Evolutionary conservation across 2,888 invertebrate genomes (phyloP).

Genomic region (Ennomos erosarius): DNA sequence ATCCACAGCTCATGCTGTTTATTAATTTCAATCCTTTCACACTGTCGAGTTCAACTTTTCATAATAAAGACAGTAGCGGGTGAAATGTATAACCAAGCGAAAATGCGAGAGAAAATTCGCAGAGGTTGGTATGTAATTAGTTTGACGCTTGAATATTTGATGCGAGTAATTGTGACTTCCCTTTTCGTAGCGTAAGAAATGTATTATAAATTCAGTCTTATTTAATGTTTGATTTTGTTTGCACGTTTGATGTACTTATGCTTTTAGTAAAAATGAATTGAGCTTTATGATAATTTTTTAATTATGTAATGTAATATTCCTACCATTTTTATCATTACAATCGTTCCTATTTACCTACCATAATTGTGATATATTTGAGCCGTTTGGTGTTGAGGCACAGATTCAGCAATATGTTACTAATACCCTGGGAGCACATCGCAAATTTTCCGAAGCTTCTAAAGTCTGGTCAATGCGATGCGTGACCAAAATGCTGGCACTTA

Average conservation of each 20-base stretch:
- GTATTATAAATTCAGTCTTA: slow-evolving; percentile 8
- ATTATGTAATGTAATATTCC: too few relatives aligned
- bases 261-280: too few relatives aligned
- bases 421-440: too few relatives aligned
- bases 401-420: too few relatives aligned
- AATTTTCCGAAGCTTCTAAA: too few relatives aligned
- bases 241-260: not conserved
- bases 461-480: too few relatives aligned
- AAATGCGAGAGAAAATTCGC: slow-evolving; percentile 17
- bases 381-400: too few relatives aligned
- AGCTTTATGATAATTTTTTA: too few relatives aligned
- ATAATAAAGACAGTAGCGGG: slow-evolving; percentile 25
- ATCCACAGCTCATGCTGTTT: slow-evolving; percentile 34
- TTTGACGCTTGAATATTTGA: slow-evolving; percentile 27
- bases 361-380: too few relatives aligned
- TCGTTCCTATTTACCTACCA: too few relatives aligned
- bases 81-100: slow-evolving; percentile 20
- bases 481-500: too few relatives aligned
- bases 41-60: slow-evolving; percentile 30
- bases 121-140: slow-evolving; percentile 24
- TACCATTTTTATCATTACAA: too few relatives aligned
- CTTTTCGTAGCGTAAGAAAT: slow-evolving; percentile 24
- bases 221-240: slow-evolving; percentile 10
- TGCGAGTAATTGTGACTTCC: slow-evolving; percentile 26
- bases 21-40: slow-evolving; percentile 39